Conservation (phyloP, 2,113 vertebrate species). For the Saiga tatarica region DNA sequence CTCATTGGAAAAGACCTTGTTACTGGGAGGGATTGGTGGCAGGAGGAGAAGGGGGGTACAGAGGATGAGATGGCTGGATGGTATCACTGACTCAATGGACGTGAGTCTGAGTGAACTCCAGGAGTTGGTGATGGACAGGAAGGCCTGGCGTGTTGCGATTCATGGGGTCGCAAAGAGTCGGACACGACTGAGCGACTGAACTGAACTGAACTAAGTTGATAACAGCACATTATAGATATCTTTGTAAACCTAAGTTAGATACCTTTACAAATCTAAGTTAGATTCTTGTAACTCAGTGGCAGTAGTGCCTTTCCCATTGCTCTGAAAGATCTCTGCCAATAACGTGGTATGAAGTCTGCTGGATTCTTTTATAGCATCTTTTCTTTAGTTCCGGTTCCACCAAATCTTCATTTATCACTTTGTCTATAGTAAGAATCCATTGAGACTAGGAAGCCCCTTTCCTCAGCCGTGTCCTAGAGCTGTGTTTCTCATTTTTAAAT, state of each 20-base stretch:
- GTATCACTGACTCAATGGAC: too few relatives aligned
- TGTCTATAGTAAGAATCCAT: not conserved
- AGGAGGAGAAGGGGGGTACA: too few relatives aligned
- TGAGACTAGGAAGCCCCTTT: not conserved
- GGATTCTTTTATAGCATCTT: not conserved
- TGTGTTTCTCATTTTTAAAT: not conserved
- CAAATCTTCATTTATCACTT: not conserved
- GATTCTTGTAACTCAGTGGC: not conserved
- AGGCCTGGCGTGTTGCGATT: too few relatives aligned
- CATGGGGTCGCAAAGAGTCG: too few relatives aligned
- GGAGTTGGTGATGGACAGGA: too few relatives aligned
- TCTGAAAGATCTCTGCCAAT: not conserved
- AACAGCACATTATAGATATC: not conserved
- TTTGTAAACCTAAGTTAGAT: not conserved
- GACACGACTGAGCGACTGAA: too few relatives aligned
- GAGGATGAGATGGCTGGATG: too few relatives aligned
- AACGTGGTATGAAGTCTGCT: not conserved
- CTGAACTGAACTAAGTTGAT: not conserved
- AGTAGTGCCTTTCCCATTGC: not conserved
- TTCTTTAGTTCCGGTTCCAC: not conserved
- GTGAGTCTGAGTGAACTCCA: too few relatives aligned
- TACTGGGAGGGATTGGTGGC: too few relatives aligned
- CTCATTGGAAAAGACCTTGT: too few relatives aligned
- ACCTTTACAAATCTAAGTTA: not conserved
- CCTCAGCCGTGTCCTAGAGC: not conserved